These are phyloP conservation scores for Lytechinus pictus DNA, from an alignment of 35 echinoderm and acorn worm species.

Conservation along the genomic window DNA sequence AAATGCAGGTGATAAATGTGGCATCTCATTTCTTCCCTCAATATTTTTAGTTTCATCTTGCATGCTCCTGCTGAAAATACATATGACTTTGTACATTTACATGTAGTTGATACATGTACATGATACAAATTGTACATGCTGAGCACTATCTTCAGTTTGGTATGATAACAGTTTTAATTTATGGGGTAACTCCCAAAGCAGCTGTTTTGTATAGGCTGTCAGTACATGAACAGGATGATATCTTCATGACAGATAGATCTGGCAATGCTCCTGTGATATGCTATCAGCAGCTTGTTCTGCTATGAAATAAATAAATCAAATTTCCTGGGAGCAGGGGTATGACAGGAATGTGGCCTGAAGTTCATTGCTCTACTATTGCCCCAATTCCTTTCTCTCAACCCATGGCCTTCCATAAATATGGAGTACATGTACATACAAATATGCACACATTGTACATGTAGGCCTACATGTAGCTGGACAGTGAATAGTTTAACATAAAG, in stretches of 20 bases:
- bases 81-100: too few species aligned
- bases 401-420: background rate
- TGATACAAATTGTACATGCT: too few species aligned
- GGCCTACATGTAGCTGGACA: too few species aligned
- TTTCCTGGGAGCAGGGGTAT: background rate
- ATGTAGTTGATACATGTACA: too few species aligned
- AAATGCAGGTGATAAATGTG: too few species aligned
- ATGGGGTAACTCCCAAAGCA: background rate
- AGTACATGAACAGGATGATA: background rate
- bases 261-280: background rate
- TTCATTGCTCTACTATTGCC: background rate
- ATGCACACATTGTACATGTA: too few species aligned
- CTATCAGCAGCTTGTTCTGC: background rate
- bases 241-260: background rate
- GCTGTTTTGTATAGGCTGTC: constrained; percentile 1
- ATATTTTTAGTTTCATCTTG: too few species aligned
- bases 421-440: background rate
- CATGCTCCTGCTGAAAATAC: too few species aligned
- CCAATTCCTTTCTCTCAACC: background rate
- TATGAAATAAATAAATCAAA: constrained; percentile 15
- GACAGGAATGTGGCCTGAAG: background rate
- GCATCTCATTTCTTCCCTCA: too few species aligned
- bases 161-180: background rate
- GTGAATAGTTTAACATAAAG: too few species aligned
- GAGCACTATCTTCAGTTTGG: background rate